Evolutionary conservation across 2,797 vertebrate genomes (phyloP).

Genomic region (Psittacula derbiana): DNA sequence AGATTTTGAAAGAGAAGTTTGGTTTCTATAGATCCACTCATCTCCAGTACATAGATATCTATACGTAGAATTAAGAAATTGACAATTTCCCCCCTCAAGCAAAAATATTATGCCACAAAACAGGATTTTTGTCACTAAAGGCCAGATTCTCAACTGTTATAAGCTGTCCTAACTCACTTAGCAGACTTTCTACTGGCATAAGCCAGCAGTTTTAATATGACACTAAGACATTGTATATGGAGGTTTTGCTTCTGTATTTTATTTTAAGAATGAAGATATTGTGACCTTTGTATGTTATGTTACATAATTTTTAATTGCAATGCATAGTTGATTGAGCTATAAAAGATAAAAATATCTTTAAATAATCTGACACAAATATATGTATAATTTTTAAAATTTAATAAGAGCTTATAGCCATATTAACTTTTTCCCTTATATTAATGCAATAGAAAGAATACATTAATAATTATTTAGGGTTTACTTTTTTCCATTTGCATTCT

Average conservation of each 20-base stretch:
- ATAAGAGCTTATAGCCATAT: rapidly evolving
- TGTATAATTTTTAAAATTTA: background rate
- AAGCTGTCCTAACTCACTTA: background rate
- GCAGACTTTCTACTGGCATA: background rate
- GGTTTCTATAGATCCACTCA: rapidly evolving
- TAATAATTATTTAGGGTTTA: background rate
- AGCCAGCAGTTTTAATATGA: background rate
- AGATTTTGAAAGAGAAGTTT: background rate
- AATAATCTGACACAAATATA: background rate
- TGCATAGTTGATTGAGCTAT: background rate
- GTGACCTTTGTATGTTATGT: background rate
- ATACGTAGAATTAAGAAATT: background rate
- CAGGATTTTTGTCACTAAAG: background rate
- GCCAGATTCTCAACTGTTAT: background rate
- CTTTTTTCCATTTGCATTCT: background rate
- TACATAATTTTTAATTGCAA: background rate
- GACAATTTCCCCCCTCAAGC: background rate
- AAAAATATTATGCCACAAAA: background rate
- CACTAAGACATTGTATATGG: background rate
- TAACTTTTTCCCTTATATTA: background rate
- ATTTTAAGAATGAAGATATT: background rate
- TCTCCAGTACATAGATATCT: rapidly evolving
- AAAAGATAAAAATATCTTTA: background rate
- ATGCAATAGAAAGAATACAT: background rate
- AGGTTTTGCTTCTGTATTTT: background rate